Conservation (phyloP, 37 sponge, comb jelly and placozoan genomes). For the Axinella damicornis region DNA sequence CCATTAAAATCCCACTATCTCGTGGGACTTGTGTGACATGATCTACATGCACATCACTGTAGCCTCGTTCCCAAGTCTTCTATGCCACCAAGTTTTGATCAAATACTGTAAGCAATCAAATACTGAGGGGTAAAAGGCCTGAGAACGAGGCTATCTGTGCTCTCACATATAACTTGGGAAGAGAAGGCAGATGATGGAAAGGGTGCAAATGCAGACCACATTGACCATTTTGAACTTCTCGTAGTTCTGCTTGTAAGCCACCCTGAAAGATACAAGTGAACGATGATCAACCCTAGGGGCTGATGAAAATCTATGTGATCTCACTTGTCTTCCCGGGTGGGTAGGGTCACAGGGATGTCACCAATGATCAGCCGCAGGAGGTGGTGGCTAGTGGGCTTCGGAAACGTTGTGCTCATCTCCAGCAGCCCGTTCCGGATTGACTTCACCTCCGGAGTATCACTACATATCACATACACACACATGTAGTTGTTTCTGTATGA, state of each 20-base stretch:
- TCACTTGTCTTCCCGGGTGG: constrained; percentile 56
- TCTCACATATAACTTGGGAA: constrained; percentile 49
- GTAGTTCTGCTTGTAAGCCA: constrained; percentile 68
- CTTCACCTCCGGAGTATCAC: not conserved
- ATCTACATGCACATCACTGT: too few species aligned
- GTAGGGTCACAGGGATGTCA: constrained; percentile 44
- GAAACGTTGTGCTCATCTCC: constrained; percentile 40
- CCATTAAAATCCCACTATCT: too few species aligned
- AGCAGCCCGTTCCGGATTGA: constrained; percentile 16
- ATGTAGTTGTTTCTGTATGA: too few species aligned
- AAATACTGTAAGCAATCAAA: not conserved
- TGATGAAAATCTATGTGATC: not conserved
- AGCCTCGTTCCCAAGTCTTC: too few species aligned
- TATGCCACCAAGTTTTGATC: too few species aligned
- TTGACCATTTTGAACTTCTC: constrained; percentile 76
- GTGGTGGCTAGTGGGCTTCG: constrained; percentile 21
- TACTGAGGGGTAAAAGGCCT: too few species aligned
- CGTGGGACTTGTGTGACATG: too few species aligned
- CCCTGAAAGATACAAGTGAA: constrained; percentile 16
- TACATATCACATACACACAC: not conserved
- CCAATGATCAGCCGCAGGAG: constrained; percentile 56
- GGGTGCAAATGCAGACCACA: constrained; percentile 34
- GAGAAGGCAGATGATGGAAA: constrained; percentile 47
- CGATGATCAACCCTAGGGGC: not conserved
- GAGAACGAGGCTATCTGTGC: too few species aligned